Percentiles rank a stretch among this genome's conserved stretches.
phyloP scores from a whole-genome alignment of 1,140 invertebrate genomes.

The Cydia pomonella region DNA sequence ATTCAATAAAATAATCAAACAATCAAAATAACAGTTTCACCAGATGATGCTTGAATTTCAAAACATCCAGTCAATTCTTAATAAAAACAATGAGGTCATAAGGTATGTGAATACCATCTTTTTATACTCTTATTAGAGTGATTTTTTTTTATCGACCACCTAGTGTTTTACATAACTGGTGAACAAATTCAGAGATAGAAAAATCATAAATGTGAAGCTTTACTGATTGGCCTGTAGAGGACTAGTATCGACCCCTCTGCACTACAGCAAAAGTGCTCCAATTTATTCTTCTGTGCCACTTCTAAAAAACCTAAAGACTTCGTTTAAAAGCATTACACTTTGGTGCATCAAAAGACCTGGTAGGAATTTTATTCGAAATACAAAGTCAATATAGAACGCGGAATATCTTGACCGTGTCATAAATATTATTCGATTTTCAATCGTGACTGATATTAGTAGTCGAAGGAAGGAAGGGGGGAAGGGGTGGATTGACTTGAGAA shows the following conservation, averaged over 20 bases:
- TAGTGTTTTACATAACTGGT: too few relatives aligned
- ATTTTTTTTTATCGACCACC: too few relatives aligned
- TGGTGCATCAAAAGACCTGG: too few relatives aligned
- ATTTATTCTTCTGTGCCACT: neutral
- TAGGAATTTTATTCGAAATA: too few relatives aligned
- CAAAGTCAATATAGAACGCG: too few relatives aligned
- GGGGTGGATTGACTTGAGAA: too few relatives aligned
- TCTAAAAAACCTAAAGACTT: neutral
- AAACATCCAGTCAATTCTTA: neutral
- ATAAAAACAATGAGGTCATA: too few relatives aligned
- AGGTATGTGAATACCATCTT: neutral
- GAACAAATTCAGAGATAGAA: slow-evolving; percentile 1
- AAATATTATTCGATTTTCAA: too few relatives aligned
- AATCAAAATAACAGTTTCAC: neutral
- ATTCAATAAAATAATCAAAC: neutral
- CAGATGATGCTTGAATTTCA: neutral
- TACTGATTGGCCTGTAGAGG: neutral
- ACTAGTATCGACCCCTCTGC: neutral
- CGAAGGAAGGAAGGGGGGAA: too few relatives aligned
- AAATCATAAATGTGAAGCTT: neutral
- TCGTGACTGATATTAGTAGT: too few relatives aligned
- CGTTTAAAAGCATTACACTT: neutral
- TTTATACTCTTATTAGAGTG: neutral
- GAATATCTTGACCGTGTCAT: too few relatives aligned
- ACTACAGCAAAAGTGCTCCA: neutral